Base-by-base conservation (phyloP, 2,888 invertebrate species). In the Linnaemya tessellans region DNA sequence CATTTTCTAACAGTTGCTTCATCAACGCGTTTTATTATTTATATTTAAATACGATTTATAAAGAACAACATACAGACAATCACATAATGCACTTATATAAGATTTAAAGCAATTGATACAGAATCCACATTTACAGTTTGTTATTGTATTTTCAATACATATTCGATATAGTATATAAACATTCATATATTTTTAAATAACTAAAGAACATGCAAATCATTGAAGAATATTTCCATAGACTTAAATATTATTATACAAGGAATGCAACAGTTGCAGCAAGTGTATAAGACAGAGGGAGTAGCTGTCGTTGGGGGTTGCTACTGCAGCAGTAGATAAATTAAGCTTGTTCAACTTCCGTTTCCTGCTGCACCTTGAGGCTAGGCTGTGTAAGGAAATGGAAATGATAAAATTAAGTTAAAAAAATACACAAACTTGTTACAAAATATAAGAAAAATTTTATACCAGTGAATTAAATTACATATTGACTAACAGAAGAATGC, bases 311-410 rank as follows among this genome's bases (percentile, higher is more conserved):
- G 35, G 38, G 9, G 13, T 77, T 43, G 68, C 43, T 25, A 43
- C 60, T 78, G 68, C 58, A 70, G 68, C 51, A 70, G 49, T 41
- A 68, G 11, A 65, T 74, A 41, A 56, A 62, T 85, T 84, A 84
- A 22, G 71, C 89, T 58, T 90, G 89, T 51, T 89, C 89, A 78
- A 74, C 87, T 71, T 91, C 91, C 58, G 87, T 74, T 67, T 89
- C 91, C 84, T 89, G 78, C 75, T 84, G 88, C 18, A 88, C 88
- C 88, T 91, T 91, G 87, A 91, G 91, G 88, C 89, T 91, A 18
- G 91, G 91, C 91, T 91, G 86, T 0, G 1, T 15, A 25, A 38
- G 60, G 51, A 78, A 78, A 60, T 46, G 18, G 7, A 8, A 1
- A 13, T 73, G 46, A 80, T n/a, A 5, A 25, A 25, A 68, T 75